Evolutionary conservation across 2,113 vertebrate species (phyloP).

Genomic region (Percina caprodes): DNA sequence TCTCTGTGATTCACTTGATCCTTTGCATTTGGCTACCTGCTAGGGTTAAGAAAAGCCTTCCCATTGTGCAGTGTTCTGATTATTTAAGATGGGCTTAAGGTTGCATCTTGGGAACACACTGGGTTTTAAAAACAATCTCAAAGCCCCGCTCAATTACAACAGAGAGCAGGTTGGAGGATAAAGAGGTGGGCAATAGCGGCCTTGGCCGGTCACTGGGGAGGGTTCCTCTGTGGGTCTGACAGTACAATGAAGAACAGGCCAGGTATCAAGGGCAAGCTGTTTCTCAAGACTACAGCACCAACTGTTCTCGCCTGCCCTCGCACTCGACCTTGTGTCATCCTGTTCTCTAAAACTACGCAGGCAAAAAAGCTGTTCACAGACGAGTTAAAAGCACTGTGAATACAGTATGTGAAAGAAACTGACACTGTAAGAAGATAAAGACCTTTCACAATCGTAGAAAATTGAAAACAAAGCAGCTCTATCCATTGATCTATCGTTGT

Average conservation of each 20-base stretch:
- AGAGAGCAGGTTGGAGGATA: constrained; percentile 80
- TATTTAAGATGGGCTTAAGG: constrained; percentile 67
- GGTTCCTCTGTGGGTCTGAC: constrained; percentile 82
- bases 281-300: constrained; percentile 77
- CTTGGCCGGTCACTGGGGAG: constrained; percentile 83
- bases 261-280: constrained; percentile 78
- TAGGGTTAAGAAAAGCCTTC: constrained; percentile 87
- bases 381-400: constrained; percentile 21
- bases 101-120: constrained; percentile 81
- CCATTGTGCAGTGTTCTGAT: constrained; percentile 85
- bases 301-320: constrained; percentile 80
- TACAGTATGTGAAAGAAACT: background rate
- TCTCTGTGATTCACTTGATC: constrained; percentile 86
- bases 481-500: background rate
- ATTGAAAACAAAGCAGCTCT: constrained; percentile 18
- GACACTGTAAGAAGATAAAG: constrained; percentile 7
- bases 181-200: constrained; percentile 81
- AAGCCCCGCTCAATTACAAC: constrained; percentile 91
- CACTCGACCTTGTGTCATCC: constrained; percentile 56
- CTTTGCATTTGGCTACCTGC: constrained; percentile 86
- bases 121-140: constrained; percentile 88
- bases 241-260: constrained; percentile 71
- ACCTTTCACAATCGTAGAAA: constrained; percentile 15
- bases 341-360: constrained; percentile 32
- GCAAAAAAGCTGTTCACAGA: constrained; percentile 44